A percentile compares a stretch with the other conserved stretches of the same genome.
phyloP scores from a whole-genome alignment of 2,113 vertebrate genomes.

The Mesitornis unicolor region DNA sequence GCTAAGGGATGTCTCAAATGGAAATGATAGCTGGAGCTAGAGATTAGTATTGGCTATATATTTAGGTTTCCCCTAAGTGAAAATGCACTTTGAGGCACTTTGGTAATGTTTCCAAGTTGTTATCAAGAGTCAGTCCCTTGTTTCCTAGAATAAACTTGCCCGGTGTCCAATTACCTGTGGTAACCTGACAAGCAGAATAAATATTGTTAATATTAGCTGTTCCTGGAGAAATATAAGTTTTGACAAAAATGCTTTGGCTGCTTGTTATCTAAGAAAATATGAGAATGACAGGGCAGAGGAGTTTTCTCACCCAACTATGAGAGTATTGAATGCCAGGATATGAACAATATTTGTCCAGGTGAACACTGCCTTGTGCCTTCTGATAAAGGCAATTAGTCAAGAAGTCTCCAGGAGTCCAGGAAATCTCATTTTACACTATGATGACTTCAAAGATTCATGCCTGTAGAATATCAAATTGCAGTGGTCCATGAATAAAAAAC shows the following conservation, averaged over 20 bases:
- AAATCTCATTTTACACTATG: not conserved
- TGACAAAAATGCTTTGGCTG: not conserved
- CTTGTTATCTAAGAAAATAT: not conserved
- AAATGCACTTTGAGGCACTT: not conserved
- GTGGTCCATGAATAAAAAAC: not conserved
- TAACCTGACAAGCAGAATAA: not conserved
- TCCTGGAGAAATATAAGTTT: not conserved
- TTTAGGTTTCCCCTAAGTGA: not conserved
- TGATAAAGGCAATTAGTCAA: not conserved
- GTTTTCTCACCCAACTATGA: not conserved
- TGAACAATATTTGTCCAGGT: not conserved
- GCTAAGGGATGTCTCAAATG: not conserved
- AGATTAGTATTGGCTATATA: not conserved
- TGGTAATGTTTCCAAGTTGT: not conserved
- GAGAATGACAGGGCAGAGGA: not conserved
- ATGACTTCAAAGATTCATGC: not conserved
- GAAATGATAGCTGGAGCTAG: not conserved
- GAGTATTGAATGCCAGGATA: not conserved
- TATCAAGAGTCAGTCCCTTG: not conserved
- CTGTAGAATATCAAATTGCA: not conserved
- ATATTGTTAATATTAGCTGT: not conserved
- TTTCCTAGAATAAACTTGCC: slow-evolving; percentile 12
- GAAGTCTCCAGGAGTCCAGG: not conserved
- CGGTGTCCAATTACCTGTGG: not conserved
- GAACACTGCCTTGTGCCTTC: not conserved